Base-by-base conservation (phyloP, 1,140 invertebrate species). In the Drosophila serrata region DNA sequence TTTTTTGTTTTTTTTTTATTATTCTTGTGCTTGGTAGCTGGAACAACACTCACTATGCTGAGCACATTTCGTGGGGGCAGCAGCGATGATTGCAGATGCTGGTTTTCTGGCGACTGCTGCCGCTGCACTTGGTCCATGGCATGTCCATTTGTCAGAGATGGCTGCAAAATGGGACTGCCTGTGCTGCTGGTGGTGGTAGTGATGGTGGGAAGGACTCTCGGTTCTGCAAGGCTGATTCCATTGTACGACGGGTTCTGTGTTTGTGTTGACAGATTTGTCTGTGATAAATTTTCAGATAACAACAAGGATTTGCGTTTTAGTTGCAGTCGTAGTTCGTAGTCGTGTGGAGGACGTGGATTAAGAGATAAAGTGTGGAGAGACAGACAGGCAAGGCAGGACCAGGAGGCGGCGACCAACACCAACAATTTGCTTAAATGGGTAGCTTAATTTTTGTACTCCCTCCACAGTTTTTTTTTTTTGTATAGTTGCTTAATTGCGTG, bases 201-300 rank as follows among this genome's bases (percentile, higher is more conserved):
- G 42, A 5, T 12, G 4, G 9, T 22, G 33, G 33, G 13, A 33
- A 17, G 67, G 58, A 79, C 59, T 70, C 77, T 59, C 43, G 72
- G 46, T 39, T 72, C 67, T 78, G 77, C 40, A 19, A 64, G 59
- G 48, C 56, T 42, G 63, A 60, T 75, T 81, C 82, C 86, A 86
- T 90, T 90, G 82, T 85, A 90, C 70, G 39, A 17, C 56, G 84
- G 81, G 81, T 81, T 84, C 77, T 88, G 81, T 81, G 81, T 68
- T 78, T 88, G 86, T 77, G 86, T 85, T 91, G 86, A 91, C 90
- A 92, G 90, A 92, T 92, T 92, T 91, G 90, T 92, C 91, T 92
- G 84, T 91, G 90, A 90, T 87, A 92, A 91, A 92, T 88, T 87
- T 90, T 78, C 76, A 81, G 86, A 90, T 90, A 90, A 90, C 77